Base-by-base conservation (phyloP, 2,888 invertebrate genomes). In the Drosophila barbarae region DNA sequence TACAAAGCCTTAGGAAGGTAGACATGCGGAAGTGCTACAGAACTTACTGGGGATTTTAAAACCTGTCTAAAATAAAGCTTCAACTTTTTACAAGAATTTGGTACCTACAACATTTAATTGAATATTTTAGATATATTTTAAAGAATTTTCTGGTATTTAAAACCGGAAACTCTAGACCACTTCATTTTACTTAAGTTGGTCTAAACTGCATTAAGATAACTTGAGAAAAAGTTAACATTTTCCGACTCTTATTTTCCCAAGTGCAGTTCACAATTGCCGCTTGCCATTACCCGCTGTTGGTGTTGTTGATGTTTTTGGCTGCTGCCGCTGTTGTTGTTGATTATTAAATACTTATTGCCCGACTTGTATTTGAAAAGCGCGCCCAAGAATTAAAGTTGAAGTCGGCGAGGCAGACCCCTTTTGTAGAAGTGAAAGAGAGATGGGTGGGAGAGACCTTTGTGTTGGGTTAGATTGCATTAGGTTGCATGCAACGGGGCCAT, bases 401-500 rank as follows among this genome's bases (percentile, higher is more conserved):
- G 69, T 65, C 68, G 68, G 55, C 64, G 61, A 10, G 46, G 12
- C 46, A 30, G 46, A 46, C 59, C 46, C 34, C 47, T 41, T 56
- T 44, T 52, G 57, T 42, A 38, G 30, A 35, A 67, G 52, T 36
- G 32, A 32, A 28, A 30, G 49, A 42, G 34, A 44, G 61, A 23
- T 50, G 58, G 61, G 61, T 9, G 70, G 51, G 69, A 56, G 51
- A 72, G 66, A 70, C 72, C 80, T 75, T 71, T 68, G 67, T 73
- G 71, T 56, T 59, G 61, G 65, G 44, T 69, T 66, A 50, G 39
- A 64, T 52, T 74, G 58, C 59, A 71, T 60, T 69, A 67, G 60
- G 68, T 77, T 66, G 82, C 79, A 79, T 79, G 77, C 79, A 79
- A 82, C 75, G 73, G 73, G 75, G 77, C 72, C 79, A 77, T 79